phyloP scores from a whole-genome alignment of 1,140 invertebrate genomes.

The Stegodyphus dumicola region DNA sequence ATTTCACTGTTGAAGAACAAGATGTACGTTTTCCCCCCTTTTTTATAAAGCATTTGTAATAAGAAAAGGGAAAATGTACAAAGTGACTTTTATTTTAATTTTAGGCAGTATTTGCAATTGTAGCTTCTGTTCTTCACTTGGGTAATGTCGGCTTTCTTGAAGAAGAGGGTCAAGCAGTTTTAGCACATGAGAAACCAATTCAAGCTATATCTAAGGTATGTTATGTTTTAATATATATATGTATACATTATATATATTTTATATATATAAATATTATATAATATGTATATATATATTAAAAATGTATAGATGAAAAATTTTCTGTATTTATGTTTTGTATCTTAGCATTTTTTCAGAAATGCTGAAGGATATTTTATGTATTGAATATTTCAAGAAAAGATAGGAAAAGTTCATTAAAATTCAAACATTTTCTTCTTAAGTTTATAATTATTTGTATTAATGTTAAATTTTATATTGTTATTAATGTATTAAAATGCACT shows the following conservation, averaged over 20 bases:
- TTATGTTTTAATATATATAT: background rate
- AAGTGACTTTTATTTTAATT: background rate
- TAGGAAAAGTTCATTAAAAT: background rate
- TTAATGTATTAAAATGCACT: too few relatives aligned
- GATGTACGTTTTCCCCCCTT: conserved; percentile 62
- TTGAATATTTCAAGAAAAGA: background rate
- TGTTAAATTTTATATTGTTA: too few relatives aligned
- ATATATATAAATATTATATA: too few relatives aligned
- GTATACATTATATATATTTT: background rate
- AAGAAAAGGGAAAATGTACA: too few relatives aligned
- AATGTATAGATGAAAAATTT: too few relatives aligned
- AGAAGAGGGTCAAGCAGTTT: conserved; percentile 65
- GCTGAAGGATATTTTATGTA: background rate
- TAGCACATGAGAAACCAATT: conserved; percentile 64
- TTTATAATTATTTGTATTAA: background rate
- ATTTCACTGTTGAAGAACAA: conserved; percentile 68
- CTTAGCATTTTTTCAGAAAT: too few relatives aligned
- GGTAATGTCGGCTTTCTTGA: conserved; percentile 68
- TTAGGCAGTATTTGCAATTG: conserved; percentile 66
- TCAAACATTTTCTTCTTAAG: background rate
- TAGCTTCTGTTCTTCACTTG: conserved; percentile 69
- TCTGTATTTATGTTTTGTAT: too few relatives aligned
- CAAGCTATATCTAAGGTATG: conserved; percentile 64
- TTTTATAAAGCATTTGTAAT: too few relatives aligned
- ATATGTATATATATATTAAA: too few relatives aligned